Percentiles rank a stretch among this genome's conserved stretches.
phyloP scores from a whole-genome alignment of 53 echinoderm and acorn worm genomes.

The Paelopatides confundens region DNA sequence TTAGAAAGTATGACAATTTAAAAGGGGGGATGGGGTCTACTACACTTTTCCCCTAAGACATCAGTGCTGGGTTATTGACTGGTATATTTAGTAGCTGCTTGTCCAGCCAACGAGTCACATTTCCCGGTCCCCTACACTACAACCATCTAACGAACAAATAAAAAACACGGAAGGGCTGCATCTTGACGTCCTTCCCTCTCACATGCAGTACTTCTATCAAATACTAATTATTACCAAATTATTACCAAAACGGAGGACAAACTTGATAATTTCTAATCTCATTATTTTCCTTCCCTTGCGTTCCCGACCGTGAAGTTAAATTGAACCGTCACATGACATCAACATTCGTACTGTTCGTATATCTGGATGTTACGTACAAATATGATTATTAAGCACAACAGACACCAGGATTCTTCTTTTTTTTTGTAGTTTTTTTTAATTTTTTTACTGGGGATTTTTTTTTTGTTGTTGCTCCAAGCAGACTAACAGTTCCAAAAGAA shows the following conservation, averaged over 20 bases:
- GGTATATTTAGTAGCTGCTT: too few relatives aligned
- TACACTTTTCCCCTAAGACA: too few relatives aligned
- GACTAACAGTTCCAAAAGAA: not conserved
- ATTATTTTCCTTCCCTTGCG: not conserved
- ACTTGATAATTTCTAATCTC: not conserved
- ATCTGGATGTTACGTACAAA: slow-evolving; percentile 17
- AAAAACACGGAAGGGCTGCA: not conserved
- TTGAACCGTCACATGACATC: not conserved
- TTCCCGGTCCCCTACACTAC: not conserved
- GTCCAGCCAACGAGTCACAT: too few relatives aligned
- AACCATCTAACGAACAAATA: not conserved
- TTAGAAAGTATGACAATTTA: too few relatives aligned
- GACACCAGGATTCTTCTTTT: not conserved
- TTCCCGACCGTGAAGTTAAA: not conserved
- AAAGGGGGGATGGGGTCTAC: too few relatives aligned
- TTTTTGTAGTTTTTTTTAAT: not conserved
- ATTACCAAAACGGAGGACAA: not conserved
- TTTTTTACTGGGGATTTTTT: not conserved
- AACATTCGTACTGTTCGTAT: slow-evolving; percentile 3
- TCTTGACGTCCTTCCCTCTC: not conserved
- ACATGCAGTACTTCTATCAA: slow-evolving; percentile 32
- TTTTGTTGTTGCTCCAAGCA: not conserved
- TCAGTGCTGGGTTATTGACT: too few relatives aligned
- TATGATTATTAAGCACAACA: slow-evolving; percentile 24
- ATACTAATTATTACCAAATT: slow-evolving; percentile 6